Evolutionary conservation across 2,113 vertebrate species (phyloP), one percentile per base, ranked within the genome.

Genomic region (Phoxinus phoxinus): DNA sequence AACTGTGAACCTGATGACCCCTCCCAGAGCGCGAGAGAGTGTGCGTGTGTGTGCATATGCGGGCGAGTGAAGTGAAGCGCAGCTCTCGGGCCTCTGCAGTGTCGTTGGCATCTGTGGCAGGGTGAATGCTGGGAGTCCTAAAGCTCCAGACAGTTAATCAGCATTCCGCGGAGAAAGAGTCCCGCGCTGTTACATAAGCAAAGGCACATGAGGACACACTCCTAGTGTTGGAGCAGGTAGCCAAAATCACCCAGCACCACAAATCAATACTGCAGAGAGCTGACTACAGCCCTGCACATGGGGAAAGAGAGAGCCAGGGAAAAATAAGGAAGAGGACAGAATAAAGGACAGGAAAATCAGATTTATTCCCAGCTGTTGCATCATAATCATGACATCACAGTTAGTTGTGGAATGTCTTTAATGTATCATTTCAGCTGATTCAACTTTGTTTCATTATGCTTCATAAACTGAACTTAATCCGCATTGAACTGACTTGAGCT

Each of bases 161-260:
- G 93, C 94, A 95, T 95, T 91, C 94, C 91, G 91, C 87, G 86
- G 92, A 91, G 83, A 79, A 86, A 87, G 65, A 90, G 84, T 85
- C 83, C 90, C 88, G 84, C 51, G 74, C 61, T 89, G 91, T 95
- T 95, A 94, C 92, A 93, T 95, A 95, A 95, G 91, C 91, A 87
- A 75, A 94, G 94, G 93, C 94, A 94, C 92, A 92, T 91, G 93
- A 95, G 94, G 94, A 95, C 93, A 94, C 88, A 61, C 87, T 92
- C 86, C 23, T 87, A 90, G 89, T 83, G 91, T 88, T 91, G 75
- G 53, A 61, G 73, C 51, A 56, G 85, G 63, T 77, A 69, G 86
- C 73, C 86, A 35, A 87, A 87, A 83, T 78, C 90, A 89, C 83
- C 87, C 90, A 92, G 92, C 91, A 93, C 67, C 94, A 94, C 91